These are phyloP conservation scores for Melanotaenia maccullochi DNA, from an alignment of 2,797 vertebrate species.

Conservation along the genomic window DNA sequence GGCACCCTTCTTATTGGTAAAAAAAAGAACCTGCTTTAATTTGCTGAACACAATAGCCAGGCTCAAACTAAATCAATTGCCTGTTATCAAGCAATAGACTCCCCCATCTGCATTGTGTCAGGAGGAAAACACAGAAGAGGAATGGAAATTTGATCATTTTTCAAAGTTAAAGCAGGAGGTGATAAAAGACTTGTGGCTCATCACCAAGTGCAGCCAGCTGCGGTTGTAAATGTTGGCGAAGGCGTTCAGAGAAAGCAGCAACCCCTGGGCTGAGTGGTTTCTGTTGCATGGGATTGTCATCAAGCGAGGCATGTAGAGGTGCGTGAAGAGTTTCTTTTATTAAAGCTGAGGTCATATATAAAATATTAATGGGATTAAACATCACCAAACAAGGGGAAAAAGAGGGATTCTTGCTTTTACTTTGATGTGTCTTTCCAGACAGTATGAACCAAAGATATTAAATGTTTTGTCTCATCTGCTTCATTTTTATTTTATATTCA, in stretches of 20 bases:
- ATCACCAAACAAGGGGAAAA: background rate
- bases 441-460: background rate
- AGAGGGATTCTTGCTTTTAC: background rate
- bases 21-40: slow-evolving; percentile 19
- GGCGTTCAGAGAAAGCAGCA: slow-evolving; percentile 35
- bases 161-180: slow-evolving; percentile 67
- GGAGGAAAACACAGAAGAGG: slow-evolving; percentile 53
- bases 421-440: background rate
- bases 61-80: slow-evolving; percentile 54
- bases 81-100: slow-evolving; percentile 49
- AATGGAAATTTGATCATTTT: slow-evolving; percentile 79
- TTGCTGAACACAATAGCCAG: slow-evolving; percentile 37
- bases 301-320: slow-evolving; percentile 20
- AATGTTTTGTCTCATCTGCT: background rate
- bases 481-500: background rate
- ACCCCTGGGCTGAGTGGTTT: slow-evolving; percentile 2
- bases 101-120: slow-evolving; percentile 80
- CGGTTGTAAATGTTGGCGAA: slow-evolving; percentile 63
- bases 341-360: background rate
- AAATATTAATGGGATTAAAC: background rate
- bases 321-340: slow-evolving; percentile 28
- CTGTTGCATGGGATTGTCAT: slow-evolving; percentile 42
- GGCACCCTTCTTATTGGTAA: background rate
- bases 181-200: slow-evolving; percentile 76
- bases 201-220: slow-evolving; percentile 65